These are phyloP conservation scores for Oryzias celebensis DNA, from an alignment of 2,113 vertebrate genomes.

Conservation along the genomic window DNA sequence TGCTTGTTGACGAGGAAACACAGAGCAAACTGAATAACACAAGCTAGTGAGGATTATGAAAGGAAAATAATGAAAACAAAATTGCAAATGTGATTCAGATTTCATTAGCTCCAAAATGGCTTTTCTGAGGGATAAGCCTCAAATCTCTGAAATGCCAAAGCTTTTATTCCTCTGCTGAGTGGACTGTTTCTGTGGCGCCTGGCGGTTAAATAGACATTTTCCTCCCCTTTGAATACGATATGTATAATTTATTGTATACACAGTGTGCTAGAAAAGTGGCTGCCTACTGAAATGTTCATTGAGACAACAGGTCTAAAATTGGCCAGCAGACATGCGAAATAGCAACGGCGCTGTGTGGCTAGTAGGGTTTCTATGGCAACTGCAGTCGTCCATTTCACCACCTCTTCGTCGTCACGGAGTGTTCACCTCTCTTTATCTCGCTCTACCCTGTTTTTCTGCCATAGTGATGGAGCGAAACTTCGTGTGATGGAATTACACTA, in stretches of 20 bases:
- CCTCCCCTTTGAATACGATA: slow-evolving; percentile 52
- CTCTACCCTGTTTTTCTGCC: slow-evolving; percentile 37
- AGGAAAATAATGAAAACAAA: slow-evolving; percentile 60
- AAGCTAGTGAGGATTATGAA: slow-evolving; percentile 41
- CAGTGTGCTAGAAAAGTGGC: slow-evolving; percentile 59
- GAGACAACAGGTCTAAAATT: slow-evolving; percentile 68
- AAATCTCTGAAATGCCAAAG: slow-evolving; percentile 50
- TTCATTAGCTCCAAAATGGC: slow-evolving; percentile 63
- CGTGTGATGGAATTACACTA: slow-evolving; percentile 70
- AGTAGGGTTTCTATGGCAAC: slow-evolving; percentile 76
- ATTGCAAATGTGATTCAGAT: slow-evolving; percentile 54
- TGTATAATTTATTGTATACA: slow-evolving; percentile 72
- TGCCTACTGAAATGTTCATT: slow-evolving; percentile 69
- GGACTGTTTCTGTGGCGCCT: slow-evolving; percentile 59
- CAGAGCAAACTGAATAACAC: slow-evolving; percentile 37
- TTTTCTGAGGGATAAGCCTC: slow-evolving; percentile 58
- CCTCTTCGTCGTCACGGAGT: slow-evolving; percentile 59
- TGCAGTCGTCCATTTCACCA: slow-evolving; percentile 75
- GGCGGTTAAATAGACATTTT: slow-evolving; percentile 57
- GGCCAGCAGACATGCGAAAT: slow-evolving; percentile 56
- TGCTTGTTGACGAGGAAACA: slow-evolving; percentile 22
- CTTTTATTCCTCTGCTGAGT: slow-evolving; percentile 71
- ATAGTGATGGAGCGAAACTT: slow-evolving; percentile 65
- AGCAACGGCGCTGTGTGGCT: slow-evolving; percentile 63
- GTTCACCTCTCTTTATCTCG: slow-evolving; percentile 34